Evolutionary conservation across 2,113 vertebrate species (phyloP).

Genomic region (Otis tarda): DNA sequence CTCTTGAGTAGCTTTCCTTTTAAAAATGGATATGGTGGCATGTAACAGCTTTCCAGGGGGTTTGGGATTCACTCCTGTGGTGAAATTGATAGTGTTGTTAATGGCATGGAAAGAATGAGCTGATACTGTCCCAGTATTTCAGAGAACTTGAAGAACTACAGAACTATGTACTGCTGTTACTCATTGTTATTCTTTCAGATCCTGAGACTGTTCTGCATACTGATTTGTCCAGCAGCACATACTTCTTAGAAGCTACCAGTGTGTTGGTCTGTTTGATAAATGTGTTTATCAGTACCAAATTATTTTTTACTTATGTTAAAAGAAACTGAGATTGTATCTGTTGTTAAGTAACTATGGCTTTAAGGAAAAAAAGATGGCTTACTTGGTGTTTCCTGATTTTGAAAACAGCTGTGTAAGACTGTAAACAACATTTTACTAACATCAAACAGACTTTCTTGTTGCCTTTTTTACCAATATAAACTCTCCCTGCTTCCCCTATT

Average conservation of each 20-base stretch:
- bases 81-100: not conserved
- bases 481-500: not conserved
- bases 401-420: not conserved
- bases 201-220: slow-evolving; percentile 51
- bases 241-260: slow-evolving; percentile 24
- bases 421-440: not conserved
- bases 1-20: not conserved
- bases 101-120: not conserved
- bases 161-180: not conserved
- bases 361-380: not conserved
- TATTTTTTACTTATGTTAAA: not conserved
- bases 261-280: slow-evolving; percentile 13
- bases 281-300: not conserved
- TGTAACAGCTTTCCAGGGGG: not conserved
- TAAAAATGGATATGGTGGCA: not conserved
- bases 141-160: not conserved
- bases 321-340: not conserved
- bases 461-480: not conserved
- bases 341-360: not conserved
- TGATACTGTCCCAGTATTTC: not conserved
- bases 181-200: slow-evolving; percentile 42
- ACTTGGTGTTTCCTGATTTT: too few species aligned
- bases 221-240: slow-evolving; percentile 41
- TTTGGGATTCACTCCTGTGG: not conserved
- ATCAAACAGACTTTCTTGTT: not conserved